Evolutionary conservation across 2,888 invertebrate genomes (phyloP).

Genomic region (Lamellibrachia columna): DNA sequence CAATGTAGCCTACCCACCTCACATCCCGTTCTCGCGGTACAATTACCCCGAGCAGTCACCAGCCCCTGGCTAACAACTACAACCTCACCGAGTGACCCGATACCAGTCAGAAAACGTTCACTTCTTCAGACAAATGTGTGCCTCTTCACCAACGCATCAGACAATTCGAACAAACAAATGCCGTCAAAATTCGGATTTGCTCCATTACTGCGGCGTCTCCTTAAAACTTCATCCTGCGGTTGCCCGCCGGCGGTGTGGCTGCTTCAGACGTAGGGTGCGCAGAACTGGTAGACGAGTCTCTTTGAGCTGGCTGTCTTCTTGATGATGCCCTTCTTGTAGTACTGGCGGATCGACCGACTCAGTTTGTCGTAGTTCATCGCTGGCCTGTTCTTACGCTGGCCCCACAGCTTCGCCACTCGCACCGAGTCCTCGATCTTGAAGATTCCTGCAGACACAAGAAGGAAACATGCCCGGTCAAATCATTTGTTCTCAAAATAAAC

Average conservation of each 20-base stretch:
- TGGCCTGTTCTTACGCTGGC: constrained; percentile 95
- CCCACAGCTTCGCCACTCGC: constrained; percentile 97
- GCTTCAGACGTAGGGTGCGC: constrained; percentile 80
- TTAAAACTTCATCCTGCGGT: not conserved
- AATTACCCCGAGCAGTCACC: not conserved
- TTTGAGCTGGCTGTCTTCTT: constrained; percentile 98
- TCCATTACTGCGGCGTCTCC: not conserved
- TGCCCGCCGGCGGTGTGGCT: not conserved
- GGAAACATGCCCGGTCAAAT: not conserved
- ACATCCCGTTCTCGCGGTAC: not conserved
- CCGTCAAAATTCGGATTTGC: constrained; percentile 1
- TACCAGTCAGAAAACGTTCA: not conserved
- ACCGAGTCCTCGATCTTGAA: constrained; percentile 99
- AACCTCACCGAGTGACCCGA: not conserved
- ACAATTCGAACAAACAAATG: not conserved
- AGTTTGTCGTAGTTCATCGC: constrained; percentile 99
- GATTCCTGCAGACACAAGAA: constrained; percentile 67
- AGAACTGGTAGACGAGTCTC: constrained; percentile 98
- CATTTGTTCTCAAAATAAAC: not conserved
- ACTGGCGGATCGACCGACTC: constrained; percentile 95
- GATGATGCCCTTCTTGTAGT: constrained; percentile 96
- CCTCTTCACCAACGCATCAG: not conserved
- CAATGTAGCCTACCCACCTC: not conserved
- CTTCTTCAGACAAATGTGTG: not conserved
- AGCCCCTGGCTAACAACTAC: not conserved